Base-by-base conservation (phyloP, 2,113 vertebrate species). In the Engystomops pustulosus region DNA sequence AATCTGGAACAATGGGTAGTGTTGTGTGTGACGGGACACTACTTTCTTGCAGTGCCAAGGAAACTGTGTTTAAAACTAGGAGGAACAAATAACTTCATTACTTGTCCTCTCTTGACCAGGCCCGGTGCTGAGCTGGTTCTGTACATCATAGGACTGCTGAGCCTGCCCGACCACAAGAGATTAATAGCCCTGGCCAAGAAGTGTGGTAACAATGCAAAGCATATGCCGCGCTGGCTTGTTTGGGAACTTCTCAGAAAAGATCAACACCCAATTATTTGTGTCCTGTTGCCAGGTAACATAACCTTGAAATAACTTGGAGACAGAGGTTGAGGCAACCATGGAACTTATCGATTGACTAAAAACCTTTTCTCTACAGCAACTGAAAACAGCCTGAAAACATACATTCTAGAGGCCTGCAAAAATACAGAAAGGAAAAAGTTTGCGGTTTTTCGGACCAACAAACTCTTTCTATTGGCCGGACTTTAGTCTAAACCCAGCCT, bases 131-230 rank as follows among this genome's bases (percentile, higher is more conserved):
- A 93, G 86, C 88, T 88, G 79, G 83, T 88, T 89, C 36, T 92
- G 89, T 53, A 90, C 45, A 41, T 89, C 90, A 90, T 86, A 89
- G 90, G 90, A 91, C 87, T 90, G 86, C 87, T 90, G 86, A 92
- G 91, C 92, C 84, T 86, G 90, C 89, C 91, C 91, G 91, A 90
- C 93, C 93, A 86, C 90, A 89, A 87, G 60, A 92, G 91, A 94
- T 93, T 93, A 94, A 92, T 91, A 92, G 91, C 90, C 91, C 91
- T 88, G 90, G 89, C 91, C 89, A 93, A 92, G 92, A 89, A 93
- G 90, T 89, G 90, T 87, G 41, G 94, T 91, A 92, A 92, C 95
- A 93, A 93, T 91, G 94, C 92, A 91, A 91, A 92, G 90, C 86
- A 76, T 84, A 88, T 89, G 89, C 93, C 91, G 91, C 91, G 88